phyloP scores from a whole-genome alignment of 2,113 vertebrate genomes.

The Sebastes fasciatus region DNA sequence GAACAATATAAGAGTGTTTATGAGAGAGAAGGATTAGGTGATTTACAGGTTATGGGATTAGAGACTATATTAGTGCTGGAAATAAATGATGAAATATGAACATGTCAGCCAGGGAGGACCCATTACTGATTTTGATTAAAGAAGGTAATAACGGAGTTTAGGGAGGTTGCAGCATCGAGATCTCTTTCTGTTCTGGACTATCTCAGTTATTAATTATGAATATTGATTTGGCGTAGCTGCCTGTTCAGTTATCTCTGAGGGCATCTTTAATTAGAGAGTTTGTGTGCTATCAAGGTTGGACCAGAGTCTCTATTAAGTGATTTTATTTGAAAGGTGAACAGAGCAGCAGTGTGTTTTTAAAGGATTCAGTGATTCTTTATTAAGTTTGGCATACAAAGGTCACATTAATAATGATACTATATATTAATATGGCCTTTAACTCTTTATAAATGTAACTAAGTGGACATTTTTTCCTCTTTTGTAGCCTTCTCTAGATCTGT shows the following conservation, averaged over 20 bases:
- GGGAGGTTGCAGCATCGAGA: constrained; percentile 34
- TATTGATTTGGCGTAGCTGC: constrained; percentile 31
- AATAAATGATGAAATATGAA: constrained; percentile 59
- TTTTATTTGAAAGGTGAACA: constrained; percentile 29
- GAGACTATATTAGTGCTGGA: neutral
- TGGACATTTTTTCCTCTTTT: neutral
- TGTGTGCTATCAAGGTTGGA: constrained; percentile 7
- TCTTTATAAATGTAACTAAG: neutral
- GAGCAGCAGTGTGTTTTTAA: neutral
- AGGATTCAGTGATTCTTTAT: neutral
- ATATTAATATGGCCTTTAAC: neutral
- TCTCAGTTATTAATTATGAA: constrained; percentile 51
- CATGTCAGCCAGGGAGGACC: constrained; percentile 37
- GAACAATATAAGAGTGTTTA: neutral
- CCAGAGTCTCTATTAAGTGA: constrained; percentile 24
- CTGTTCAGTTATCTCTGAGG: constrained; percentile 28
- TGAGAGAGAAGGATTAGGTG: constrained; percentile 17
- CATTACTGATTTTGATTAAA: constrained; percentile 67
- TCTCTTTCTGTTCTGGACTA: constrained; percentile 32
- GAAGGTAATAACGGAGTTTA: constrained; percentile 51
- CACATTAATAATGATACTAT: neutral
- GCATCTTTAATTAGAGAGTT: constrained; percentile 59
- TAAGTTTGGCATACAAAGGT: neutral
- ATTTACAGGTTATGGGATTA: constrained; percentile 38
- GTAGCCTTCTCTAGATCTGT: neutral